Base-by-base conservation (phyloP, 1,140 invertebrate genomes). In the Hycleus phaleratus region DNA sequence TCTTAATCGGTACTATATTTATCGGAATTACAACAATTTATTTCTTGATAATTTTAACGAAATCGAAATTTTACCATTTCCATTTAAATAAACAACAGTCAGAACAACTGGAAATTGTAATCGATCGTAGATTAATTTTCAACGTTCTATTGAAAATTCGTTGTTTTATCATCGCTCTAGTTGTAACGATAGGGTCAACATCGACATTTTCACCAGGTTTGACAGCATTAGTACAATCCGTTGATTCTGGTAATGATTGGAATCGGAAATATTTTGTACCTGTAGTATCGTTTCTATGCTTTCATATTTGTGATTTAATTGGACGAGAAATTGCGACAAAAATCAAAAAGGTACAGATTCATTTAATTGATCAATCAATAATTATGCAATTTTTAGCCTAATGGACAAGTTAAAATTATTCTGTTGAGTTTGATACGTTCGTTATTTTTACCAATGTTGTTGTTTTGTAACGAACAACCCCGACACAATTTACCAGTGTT, bases 381-480 rank as follows among this genome's bases (percentile, higher is more conserved):
- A 39, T 49, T 44, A n/a, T 32, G 39, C 18, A 18, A 32, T 38
- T 40, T 67, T 49, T 18, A 67, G 65, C 65, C 63, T 5, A 53
- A 45, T 24, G 50, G 59, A 44, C 58, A 47, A 43, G 9, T 56
- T 8, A 24, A 52, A 40, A 49, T 65, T 24, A 46, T 65, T 3
- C 11, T 43, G 3, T 39, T 61, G 11, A 54, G 62, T 5, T 12
- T 63, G 4, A 10, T 56, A 47, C 44, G 65, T 32, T 49, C 61
- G 0, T n/a, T 38, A 9, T 60, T 67, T 46, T 18, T 65, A 26
- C 65, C 63, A 26, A 12, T 67, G 26, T 38, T 67, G 9, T 58
- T 60, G 24, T 50, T 64, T 45, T 67, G 60, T 25, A 67, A 67
- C 43, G 62, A 56, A 12, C 61, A 60, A 46, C 64, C 64, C 5